Base-by-base conservation (phyloP, 2,888 invertebrate genomes). In the Operophtera brumata region DNA sequence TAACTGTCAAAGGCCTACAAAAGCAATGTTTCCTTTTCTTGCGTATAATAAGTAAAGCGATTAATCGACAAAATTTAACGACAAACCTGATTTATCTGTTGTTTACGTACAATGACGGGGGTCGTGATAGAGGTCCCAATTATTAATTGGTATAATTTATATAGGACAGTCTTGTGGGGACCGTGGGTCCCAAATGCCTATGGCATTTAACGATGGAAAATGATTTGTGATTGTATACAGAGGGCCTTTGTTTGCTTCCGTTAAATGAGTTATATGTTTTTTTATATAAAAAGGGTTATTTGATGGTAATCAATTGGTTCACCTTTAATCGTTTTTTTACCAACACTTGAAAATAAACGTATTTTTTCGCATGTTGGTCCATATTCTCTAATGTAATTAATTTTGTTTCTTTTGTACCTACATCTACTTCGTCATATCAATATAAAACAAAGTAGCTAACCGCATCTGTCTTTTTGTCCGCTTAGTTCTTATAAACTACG, bases 81-180 rank as follows among this genome's bases (percentile, higher is more conserved):
- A 57, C 61, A 64, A 66, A 64, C 59, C 56, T 59, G 56, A 61
- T 61, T 64, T 57, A 61, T 62, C 40, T 57, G 44, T 54, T 62
- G 61, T 62, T 61, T 62, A 62, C 58, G 39, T 52, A 44, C 44
- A 56, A 54, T 62, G 64, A 66, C 56, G 61, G 50, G 55, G 64
- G 62, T 57, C 13, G 40, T 45, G 56, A 49, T 55, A 47, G 47
- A 52, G 57, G 57, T 57, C 54, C 43, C 30, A 49, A 49, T 58
- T 58, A 64, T 62, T 60, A 64, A 64, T 64, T 57, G 62, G 37
- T 52, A 37, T 58, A 64, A 61, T 64, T 59, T 61, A 59, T 59
- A 57, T 52, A 8, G 36, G 28, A 14, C 28, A 39, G 46, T 37
- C 35, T 37, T 28, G 14, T 10, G 45, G 45, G 51, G 14, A 52